Percentiles rank a stretch among this genome's conserved stretches.
phyloP scores from a whole-genome alignment of 2,888 invertebrate genomes.

The Latrodectus elegans region DNA sequence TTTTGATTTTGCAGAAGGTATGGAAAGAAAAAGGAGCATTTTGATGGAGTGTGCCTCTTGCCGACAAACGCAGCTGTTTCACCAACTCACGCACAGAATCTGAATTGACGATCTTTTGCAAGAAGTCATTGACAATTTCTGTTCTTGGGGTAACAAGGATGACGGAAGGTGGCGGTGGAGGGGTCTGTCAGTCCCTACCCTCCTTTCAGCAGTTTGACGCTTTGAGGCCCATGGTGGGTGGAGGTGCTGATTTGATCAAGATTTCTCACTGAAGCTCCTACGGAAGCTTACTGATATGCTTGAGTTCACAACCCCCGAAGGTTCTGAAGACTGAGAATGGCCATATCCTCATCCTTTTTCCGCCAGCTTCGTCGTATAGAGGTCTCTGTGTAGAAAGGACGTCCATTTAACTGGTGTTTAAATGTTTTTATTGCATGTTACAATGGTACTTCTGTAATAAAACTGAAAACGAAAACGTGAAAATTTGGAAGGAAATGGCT shows the following conservation, averaged over 20 bases:
- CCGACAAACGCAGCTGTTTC: conserved; percentile 40
- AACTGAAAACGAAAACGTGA: too few relatives aligned
- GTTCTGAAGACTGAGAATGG: neutral
- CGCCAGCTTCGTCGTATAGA: neutral
- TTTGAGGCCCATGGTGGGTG: conserved; percentile 21
- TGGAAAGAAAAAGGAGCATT: neutral
- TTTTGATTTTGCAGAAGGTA: conserved; percentile 31
- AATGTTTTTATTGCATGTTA: too few relatives aligned
- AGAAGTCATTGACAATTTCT: conserved; percentile 39
- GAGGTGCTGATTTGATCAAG: conserved; percentile 18
- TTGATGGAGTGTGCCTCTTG: neutral
- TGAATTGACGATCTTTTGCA: conserved; percentile 18
- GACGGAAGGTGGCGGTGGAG: neutral
- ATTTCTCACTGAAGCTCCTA: conserved; percentile 28
- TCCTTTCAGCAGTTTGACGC: conserved; percentile 61
- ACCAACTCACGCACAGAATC: conserved; percentile 56
- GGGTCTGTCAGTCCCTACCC: conserved; percentile 22
- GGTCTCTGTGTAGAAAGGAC: too few relatives aligned
- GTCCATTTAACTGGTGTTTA: too few relatives aligned
- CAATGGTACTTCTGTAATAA: too few relatives aligned
- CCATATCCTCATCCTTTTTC: neutral
- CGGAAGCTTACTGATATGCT: neutral
- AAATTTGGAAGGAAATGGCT: too few relatives aligned
- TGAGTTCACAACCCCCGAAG: neutral
- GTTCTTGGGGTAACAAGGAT: conserved; percentile 14